Percentiles rank a stretch among this genome's conserved stretches.
These are phyloP conservation scores for Globia sparganii DNA, from an alignment of 2,888 invertebrate genomes.

Conservation along the genomic window DNA sequence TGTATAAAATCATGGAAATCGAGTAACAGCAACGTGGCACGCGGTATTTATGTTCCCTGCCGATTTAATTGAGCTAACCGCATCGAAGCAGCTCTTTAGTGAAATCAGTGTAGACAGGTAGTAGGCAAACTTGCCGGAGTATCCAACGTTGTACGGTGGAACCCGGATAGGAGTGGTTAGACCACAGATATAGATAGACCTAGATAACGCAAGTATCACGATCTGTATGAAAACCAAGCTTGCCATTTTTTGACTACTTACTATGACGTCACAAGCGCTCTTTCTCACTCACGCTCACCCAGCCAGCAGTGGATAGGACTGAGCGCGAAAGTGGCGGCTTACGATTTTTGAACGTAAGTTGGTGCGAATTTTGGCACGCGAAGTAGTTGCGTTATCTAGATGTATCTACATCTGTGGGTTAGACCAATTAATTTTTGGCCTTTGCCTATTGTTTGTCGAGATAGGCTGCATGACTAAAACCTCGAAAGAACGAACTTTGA, in stretches of 20 bases:
- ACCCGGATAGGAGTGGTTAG: not conserved
- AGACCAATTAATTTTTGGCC: not conserved
- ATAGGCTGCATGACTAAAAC: not conserved
- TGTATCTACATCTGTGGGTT: too few species aligned
- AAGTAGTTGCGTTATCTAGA: too few species aligned
- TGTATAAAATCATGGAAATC: slow-evolving; percentile 9
- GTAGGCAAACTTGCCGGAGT: slow-evolving; percentile 26
- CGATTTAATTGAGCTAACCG: slow-evolving; percentile 8
- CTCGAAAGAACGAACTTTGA: not conserved
- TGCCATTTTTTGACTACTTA: too few species aligned
- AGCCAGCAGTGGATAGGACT: too few species aligned
- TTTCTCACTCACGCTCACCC: too few species aligned
- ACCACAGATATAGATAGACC: too few species aligned
- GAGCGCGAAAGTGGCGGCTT: too few species aligned
- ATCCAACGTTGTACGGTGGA: slow-evolving; percentile 2
- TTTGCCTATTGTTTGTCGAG: not conserved
- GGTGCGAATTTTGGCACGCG: too few species aligned
- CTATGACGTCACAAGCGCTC: too few species aligned
- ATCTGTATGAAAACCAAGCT: too few species aligned
- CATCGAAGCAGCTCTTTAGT: not conserved
- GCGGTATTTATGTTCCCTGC: slow-evolving; percentile 5
- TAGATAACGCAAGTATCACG: too few species aligned
- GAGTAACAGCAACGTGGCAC: not conserved
- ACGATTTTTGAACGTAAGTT: too few species aligned
- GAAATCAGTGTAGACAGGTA: not conserved